Percentiles rank a stretch among this genome's conserved stretches.
phyloP scores from a whole-genome alignment of 1,140 invertebrate species.

The Nixonia krombeini region DNA sequence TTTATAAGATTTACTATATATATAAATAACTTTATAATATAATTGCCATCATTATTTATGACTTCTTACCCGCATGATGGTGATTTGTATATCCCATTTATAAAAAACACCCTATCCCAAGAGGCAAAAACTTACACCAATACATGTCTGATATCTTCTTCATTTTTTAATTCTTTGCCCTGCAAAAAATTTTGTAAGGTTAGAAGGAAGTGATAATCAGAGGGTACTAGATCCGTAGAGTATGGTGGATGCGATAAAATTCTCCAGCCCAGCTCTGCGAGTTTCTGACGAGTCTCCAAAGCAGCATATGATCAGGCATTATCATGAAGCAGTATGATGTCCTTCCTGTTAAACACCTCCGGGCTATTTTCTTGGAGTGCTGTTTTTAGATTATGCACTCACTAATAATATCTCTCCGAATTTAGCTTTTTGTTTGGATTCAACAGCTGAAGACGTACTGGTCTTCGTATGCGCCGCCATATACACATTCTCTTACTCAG shows the following conservation, averaged over 20 bases:
- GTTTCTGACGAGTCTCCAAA: conserved; percentile 20
- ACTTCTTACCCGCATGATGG: conserved; percentile 3
- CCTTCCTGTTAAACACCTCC: conserved; percentile 24
- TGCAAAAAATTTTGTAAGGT: conserved; percentile 4
- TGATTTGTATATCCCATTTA: neutral
- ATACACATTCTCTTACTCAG: conserved; percentile 24
- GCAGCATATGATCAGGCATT: conserved; percentile 2
- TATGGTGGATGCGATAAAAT: conserved; percentile 25
- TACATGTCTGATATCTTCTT: neutral
- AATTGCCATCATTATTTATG: neutral
- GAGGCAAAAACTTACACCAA: neutral
- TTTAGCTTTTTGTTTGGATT: conserved; percentile 18
- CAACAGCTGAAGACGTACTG: conserved; percentile 24
- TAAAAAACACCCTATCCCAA: neutral
- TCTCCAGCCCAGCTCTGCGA: conserved; percentile 25
- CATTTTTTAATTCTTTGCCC: neutral
- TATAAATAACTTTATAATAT: too few species aligned
- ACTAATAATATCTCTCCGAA: conserved; percentile 22
- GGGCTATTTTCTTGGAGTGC: conserved; percentile 24
- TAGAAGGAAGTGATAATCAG: conserved; percentile 18
- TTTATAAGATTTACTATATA: too few species aligned
- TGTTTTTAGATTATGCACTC: conserved; percentile 28
- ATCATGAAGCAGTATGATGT: conserved; percentile 26
- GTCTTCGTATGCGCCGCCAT: conserved; percentile 25
- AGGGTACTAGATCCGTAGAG: conserved; percentile 15